Conservation (phyloP, 2,113 vertebrate species). For the Anhinga rufa region DNA sequence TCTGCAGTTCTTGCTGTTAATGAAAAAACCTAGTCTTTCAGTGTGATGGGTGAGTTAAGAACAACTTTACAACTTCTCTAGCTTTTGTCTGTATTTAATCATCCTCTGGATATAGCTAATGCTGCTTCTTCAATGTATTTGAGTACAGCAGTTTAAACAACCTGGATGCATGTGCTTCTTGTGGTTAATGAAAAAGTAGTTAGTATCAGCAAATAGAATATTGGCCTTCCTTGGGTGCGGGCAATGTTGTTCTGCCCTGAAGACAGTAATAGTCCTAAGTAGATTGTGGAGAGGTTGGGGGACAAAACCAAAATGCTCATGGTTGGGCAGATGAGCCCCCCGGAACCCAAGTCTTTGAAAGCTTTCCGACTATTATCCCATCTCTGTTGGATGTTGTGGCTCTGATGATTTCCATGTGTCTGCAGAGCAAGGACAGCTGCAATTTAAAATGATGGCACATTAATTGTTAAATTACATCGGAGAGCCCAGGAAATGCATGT, state of each 20-base stretch:
- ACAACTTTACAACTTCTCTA: neutral
- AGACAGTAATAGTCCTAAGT: neutral
- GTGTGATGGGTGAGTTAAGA: neutral
- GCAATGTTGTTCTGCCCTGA: neutral
- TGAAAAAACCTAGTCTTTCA: rapidly evolving
- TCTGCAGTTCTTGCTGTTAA: neutral
- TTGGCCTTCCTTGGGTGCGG: neutral
- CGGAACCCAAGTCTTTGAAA: neutral
- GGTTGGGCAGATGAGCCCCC: neutral
- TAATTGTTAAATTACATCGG: neutral
- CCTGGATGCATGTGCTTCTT: rapidly evolving
- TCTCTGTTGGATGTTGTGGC: neutral
- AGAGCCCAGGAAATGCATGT: conserved; percentile 16
- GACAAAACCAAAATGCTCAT: rapidly evolving
- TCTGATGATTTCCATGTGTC: neutral
- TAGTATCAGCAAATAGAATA: rapidly evolving
- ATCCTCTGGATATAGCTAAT: neutral
- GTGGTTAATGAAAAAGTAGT: rapidly evolving
- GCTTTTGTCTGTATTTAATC: neutral
- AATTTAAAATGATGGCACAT: neutral
- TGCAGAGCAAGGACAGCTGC: neutral
- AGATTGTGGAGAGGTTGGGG: neutral
- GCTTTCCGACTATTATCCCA: neutral
- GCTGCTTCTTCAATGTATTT: neutral
- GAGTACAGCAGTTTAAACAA: neutral